phyloP scores from a whole-genome alignment of 2,888 invertebrate species.

The Cosmopolites sordidus region DNA sequence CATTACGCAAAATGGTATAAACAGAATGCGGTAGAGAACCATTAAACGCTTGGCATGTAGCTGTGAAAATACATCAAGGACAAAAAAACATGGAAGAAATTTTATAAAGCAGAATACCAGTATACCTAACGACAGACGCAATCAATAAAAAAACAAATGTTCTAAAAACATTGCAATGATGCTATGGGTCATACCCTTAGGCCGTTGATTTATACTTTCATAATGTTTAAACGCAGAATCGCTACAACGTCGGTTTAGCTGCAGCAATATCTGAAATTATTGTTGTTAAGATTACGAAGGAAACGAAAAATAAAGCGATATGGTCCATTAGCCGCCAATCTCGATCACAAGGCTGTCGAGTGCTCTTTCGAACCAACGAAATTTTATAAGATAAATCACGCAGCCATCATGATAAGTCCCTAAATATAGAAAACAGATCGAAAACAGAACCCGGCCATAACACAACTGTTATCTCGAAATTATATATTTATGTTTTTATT shows the following conservation, averaged over 20 bases:
- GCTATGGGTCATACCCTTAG: neutral
- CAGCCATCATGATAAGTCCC: slow-evolving; percentile 16
- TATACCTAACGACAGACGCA: too few species aligned
- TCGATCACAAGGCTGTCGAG: slow-evolving; percentile 18
- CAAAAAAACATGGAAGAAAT: too few species aligned
- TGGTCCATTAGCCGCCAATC: slow-evolving; percentile 17
- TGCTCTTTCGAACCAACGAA: slow-evolving; percentile 17
- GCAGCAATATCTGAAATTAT: slow-evolving; percentile 10
- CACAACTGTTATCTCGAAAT: slow-evolving; percentile 3
- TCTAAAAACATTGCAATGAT: slow-evolving; percentile 4
- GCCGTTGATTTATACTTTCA: too few species aligned
- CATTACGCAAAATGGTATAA: too few species aligned
- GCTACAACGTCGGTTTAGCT: neutral
- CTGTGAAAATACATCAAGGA: too few species aligned
- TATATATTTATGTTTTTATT: slow-evolving; percentile 10
- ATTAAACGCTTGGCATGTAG: too few species aligned
- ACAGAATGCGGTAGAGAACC: too few species aligned
- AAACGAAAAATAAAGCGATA: slow-evolving; percentile 15
- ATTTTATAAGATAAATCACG: slow-evolving; percentile 19
- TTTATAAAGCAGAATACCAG: too few species aligned
- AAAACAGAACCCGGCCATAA: slow-evolving; percentile 12
- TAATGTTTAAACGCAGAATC: too few species aligned
- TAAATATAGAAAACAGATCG: slow-evolving; percentile 17
- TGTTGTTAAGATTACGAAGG: slow-evolving; percentile 11
- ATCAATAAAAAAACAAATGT: too few species aligned